Conservation (phyloP, 2,888 invertebrate species). For the Clusia tigrina region DNA sequence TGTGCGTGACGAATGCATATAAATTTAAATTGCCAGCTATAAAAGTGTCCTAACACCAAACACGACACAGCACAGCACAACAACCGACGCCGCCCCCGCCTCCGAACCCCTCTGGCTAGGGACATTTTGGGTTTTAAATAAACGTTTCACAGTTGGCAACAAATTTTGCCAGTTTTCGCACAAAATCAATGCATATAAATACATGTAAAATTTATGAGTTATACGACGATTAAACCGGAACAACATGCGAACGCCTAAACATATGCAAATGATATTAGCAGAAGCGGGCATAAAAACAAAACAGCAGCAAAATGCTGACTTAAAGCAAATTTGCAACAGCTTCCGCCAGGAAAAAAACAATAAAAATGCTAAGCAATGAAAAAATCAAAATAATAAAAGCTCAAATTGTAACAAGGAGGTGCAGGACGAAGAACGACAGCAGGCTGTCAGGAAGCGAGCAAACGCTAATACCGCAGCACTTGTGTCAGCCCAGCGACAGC, state of each 20-base stretch:
- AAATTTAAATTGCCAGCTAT: neutral
- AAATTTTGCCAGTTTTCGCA: neutral
- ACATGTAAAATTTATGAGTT: slow-evolving; percentile 7
- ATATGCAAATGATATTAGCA: slow-evolving; percentile 7
- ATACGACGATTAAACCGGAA: slow-evolving; percentile 5
- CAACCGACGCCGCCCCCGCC: neutral
- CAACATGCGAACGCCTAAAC: neutral
- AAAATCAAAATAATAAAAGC: neutral
- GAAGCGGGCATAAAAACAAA: slow-evolving; percentile 1
- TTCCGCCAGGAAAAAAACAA: slow-evolving; percentile 1
- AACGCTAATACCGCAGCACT: neutral
- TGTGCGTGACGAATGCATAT: slow-evolving; percentile 3
- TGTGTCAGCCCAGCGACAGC: neutral
- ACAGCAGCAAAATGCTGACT: neutral
- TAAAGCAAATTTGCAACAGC: neutral
- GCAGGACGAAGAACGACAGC: too few species aligned
- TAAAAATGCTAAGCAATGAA: neutral
- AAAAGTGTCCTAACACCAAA: neutral
- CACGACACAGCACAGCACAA: neutral
- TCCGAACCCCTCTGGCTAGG: neutral
- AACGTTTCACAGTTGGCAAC: neutral
- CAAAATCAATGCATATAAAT: slow-evolving; percentile 9
- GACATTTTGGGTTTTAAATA: neutral
- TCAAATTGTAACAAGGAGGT: too few species aligned
- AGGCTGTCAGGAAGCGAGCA: neutral